These are phyloP conservation scores for Tokudaia tokunoshimensis DNA, from an alignment of 2,797 vertebrate genomes.

Conservation along the genomic window DNA sequence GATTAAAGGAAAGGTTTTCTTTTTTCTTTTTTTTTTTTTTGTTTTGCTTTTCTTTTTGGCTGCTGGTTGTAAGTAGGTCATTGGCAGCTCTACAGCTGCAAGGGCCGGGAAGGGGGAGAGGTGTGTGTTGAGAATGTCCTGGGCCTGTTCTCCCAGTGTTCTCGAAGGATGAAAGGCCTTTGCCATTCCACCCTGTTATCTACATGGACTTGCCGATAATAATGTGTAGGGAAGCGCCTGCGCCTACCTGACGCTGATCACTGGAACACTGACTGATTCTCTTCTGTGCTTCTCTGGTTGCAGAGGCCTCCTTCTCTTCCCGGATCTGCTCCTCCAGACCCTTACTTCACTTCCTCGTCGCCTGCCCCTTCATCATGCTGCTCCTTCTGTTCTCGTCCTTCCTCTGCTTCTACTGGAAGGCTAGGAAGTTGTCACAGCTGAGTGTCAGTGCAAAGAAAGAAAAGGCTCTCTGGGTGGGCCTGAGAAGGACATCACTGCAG, in stretches of 20 bases:
- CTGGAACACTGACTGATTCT: not conserved
- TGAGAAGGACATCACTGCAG: not conserved
- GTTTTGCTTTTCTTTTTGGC: conserved; percentile 66
- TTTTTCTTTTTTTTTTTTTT: conserved; percentile 73
- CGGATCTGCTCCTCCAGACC: conserved; percentile 83
- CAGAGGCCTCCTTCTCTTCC: conserved; percentile 82
- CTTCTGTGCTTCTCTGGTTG: not conserved
- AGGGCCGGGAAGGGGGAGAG: not conserved
- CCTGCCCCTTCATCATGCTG: conserved; percentile 78
- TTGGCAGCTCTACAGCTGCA: conserved; percentile 26
- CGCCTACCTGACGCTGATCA: not conserved
- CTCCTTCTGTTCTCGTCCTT: conserved; percentile 67
- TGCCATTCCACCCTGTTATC: not conserved
- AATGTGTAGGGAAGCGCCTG: not conserved
- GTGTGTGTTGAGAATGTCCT: fast-evolving
- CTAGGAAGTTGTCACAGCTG: conserved; percentile 15
- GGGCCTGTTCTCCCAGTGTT: not conserved
- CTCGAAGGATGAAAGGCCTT: not conserved
- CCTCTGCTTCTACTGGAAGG: conserved; percentile 69
- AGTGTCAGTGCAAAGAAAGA: not conserved
- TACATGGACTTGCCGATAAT: not conserved
- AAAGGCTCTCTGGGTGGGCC: conserved; percentile 66
- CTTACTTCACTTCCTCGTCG: conserved; percentile 84
- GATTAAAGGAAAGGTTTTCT: conserved; percentile 79
- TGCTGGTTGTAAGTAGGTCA: conserved; percentile 80